Base-by-base conservation (phyloP, 2,113 vertebrate species). In the Alectura lathami region DNA sequence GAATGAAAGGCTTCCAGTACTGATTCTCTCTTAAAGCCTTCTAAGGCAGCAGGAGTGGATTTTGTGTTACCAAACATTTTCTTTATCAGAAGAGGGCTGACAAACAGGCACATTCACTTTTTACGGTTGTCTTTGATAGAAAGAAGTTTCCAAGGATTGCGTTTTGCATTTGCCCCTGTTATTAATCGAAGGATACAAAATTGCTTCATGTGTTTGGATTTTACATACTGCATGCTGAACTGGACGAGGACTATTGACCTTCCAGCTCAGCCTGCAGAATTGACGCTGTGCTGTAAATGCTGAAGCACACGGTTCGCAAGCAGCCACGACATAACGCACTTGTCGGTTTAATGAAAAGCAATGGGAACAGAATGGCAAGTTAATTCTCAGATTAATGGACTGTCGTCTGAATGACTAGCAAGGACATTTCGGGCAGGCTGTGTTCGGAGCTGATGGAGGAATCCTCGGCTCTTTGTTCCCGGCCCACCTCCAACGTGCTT, bases 401-500 rank as follows among this genome's bases (percentile, higher is more conserved):
- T 91, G 60, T 34, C 56, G 64, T 86, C 81, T 67, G 36, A 83
- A 78, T 72, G 56, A 73, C 68, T 78, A 86, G 56, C 21, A 34
- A 75, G 47, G 59, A 38, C 68, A 64, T 51, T 38, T 38, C 81
- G 47, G 32, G 64, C 3, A 40, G 42, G 34, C 38, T 70, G 36
- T 60, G 56, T 47, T 38, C 2, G 5, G 47, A 83, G 70, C 34
- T 47, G 57, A 42, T 0, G 0, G 3, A 9, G 7, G 23, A 59
- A 91, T 48, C 34, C 42, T 74, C 47, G 50, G 42, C 14, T 86
- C 63, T 88, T 85, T 67, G 30, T 60, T 80, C 34, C 54, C 38
- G 20, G 22, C 60, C 32, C 2, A 4, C 45, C 24, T 43, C 24
- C 0, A 0, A 16, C 74, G 18, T 2, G 0, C 13, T 53, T 2